Conservation (phyloP, 2,888 invertebrate species). For the Pemphredon lugubris region DNA sequence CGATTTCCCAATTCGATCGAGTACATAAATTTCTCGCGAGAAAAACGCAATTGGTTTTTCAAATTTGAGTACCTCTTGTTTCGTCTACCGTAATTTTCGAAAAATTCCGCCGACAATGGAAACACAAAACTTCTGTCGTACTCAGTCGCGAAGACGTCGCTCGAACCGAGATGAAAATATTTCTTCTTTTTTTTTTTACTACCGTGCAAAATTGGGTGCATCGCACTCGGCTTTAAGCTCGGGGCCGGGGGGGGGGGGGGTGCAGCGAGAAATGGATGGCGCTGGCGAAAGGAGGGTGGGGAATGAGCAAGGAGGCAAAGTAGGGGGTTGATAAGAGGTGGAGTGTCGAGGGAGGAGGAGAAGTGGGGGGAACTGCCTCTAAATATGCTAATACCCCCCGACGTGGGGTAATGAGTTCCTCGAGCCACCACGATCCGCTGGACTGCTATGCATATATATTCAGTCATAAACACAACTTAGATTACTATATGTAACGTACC, state of each 20-base stretch:
- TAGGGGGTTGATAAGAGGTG: constrained; percentile 61
- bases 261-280: constrained; percentile 31
- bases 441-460: constrained; percentile 79
- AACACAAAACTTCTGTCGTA: no score
- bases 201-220: constrained; percentile 32
- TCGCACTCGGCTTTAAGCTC: not conserved
- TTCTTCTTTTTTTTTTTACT: not conserved
- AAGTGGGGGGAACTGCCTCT: constrained; percentile 70
- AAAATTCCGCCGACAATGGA: no score
- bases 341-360: constrained; percentile 47
- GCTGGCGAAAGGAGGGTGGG: constrained; percentile 27
- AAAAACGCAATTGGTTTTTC: no score
- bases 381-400: constrained; percentile 80
- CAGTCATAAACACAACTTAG: constrained; percentile 78
- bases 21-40: no score
- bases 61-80: no score
- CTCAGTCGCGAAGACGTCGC: not conserved
- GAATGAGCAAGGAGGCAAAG: constrained; percentile 45
- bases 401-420: constrained; percentile 79
- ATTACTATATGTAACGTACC: constrained; percentile 70
- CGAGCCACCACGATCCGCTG: constrained; percentile 71
- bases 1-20: no score
- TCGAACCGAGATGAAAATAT: not conserved
- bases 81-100: no score
- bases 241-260: constrained; percentile 4